A percentile compares a stretch with the other conserved stretches of the same genome.
These are phyloP conservation scores for Diarsia mendica DNA, from an alignment of 2,888 invertebrate genomes.

Conservation along the genomic window DNA sequence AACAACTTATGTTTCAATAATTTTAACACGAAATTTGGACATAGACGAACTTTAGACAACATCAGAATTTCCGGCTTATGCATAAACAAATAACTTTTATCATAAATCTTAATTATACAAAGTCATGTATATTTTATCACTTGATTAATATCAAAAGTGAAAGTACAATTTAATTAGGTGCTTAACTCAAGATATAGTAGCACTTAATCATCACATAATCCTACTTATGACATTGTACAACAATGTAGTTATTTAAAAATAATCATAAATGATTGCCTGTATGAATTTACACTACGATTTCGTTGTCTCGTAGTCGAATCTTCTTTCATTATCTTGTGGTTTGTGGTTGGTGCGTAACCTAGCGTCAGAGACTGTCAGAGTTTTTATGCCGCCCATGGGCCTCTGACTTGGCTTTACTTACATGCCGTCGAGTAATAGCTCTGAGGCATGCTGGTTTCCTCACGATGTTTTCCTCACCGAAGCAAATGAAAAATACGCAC, in stretches of 20 bases:
- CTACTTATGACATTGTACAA: background rate
- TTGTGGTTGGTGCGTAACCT: too few relatives aligned
- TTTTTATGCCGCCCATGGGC: too few relatives aligned
- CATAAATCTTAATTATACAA: slow-evolving; percentile 10
- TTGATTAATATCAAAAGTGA: slow-evolving; percentile 7
- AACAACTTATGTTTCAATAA: background rate
- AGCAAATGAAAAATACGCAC: too few relatives aligned
- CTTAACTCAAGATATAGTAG: background rate
- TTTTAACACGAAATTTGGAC: background rate
- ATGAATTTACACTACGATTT: background rate
- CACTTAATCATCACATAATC: background rate
- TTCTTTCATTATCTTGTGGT: too few relatives aligned
- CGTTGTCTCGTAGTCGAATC: too few relatives aligned
- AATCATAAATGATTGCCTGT: background rate
- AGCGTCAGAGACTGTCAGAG: too few relatives aligned
- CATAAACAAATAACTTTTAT: background rate
- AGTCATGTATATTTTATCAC: slow-evolving; percentile 31
- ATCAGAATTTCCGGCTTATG: background rate
- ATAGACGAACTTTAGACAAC: background rate
- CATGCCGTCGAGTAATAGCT: too few relatives aligned
- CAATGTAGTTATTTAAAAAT: background rate
- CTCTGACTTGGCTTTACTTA: too few relatives aligned
- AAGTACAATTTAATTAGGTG: slow-evolving; percentile 15
- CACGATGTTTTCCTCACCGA: too few relatives aligned
- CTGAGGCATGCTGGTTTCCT: too few relatives aligned